Percentiles rank a stretch among this genome's conserved stretches.
These are phyloP conservation scores for Matsumyia berberina DNA, from an alignment of 2,888 invertebrate genomes.

Conservation along the genomic window DNA sequence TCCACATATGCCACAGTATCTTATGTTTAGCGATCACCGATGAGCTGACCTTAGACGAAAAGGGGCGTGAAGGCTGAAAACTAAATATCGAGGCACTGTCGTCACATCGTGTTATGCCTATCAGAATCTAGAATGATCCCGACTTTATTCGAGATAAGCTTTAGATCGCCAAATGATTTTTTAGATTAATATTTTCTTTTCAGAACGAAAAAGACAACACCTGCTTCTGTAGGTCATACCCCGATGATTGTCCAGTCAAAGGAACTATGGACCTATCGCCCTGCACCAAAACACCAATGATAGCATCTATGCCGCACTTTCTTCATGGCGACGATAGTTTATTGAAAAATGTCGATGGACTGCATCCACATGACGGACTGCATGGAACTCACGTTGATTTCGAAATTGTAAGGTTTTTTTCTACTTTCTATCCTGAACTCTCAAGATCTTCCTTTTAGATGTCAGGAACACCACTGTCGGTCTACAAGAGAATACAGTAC, in stretches of 20 bases:
- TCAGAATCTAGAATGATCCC: too few species aligned
- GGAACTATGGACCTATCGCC: slow-evolving; percentile 88
- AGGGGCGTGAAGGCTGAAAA: too few species aligned
- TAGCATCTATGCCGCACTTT: slow-evolving; percentile 92
- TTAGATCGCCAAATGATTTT: too few species aligned
- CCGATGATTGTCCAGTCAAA: slow-evolving; percentile 88
- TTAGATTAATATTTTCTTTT: too few species aligned
- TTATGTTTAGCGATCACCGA: too few species aligned
- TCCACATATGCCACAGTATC: too few species aligned
- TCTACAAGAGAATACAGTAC: slow-evolving; percentile 90
- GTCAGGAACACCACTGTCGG: slow-evolving; percentile 88
- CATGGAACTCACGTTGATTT: slow-evolving; percentile 91
- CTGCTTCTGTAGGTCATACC: slow-evolving; percentile 85
- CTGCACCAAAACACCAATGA: slow-evolving; percentile 89
- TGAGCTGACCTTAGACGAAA: too few species aligned
- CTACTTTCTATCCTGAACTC: not conserved
- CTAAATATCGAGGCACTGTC: too few species aligned
- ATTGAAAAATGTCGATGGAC: slow-evolving; percentile 84
- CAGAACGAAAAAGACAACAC: slow-evolving; percentile 78
- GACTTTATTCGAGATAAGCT: too few species aligned
- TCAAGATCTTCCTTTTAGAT: slow-evolving; percentile 4
- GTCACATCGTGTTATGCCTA: too few species aligned
- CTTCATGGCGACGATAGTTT: slow-evolving; percentile 86
- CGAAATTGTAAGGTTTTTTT: slow-evolving; percentile 87
- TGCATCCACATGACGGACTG: slow-evolving; percentile 87